Evolutionary conservation across 2,888 invertebrate species (phyloP), one percentile per base, ranked within the genome.

Genomic region (Philereme transversata): DNA sequence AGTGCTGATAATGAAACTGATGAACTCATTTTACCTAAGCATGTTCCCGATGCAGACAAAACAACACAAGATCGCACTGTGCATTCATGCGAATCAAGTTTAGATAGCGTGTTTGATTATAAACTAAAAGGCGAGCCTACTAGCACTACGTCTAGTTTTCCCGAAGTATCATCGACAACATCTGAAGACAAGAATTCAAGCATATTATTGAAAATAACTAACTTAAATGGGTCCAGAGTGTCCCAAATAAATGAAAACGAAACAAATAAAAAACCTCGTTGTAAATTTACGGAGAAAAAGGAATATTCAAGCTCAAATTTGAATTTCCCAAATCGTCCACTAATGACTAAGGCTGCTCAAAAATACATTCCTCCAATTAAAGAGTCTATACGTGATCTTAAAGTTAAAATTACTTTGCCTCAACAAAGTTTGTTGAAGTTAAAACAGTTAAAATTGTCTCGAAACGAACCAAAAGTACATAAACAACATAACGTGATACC

Each of bases 301-400:
- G 82, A 84, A 58, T 86, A 87, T 73, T 72, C 74, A 55, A 77
- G 75, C 67, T 73, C 78, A 45, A 76, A 77, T 65, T 68, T 75
- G 50, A 78, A 72, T 65, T 78, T 80, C 51, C 71, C 75, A 41
- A 74, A 77, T 67, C 76, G 88, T 62, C 89, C 88, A 36, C 78
- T 93, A 62, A 77, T 92, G 51, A 93, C 92, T 43, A 93, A 93
- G 79, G 93, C 85, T 54, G 93, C 93, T 56, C 89, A 92, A 79
- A 93, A 93, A 81, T 93, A 93, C 73, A 92, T 93, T 75, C 92
- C 93, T 54, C 92, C 93, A 5, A 68, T 89, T 65, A 87, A 83
- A 77, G 87, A 88, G 72, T 76, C 83, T 33, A 79, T 86, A 54
- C 76, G 77, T 49, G 87, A 92, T 71, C 79, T 93, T 41, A 93